Conservation (phyloP, 2,888 invertebrate genomes). For the Mycogona germanica region DNA sequence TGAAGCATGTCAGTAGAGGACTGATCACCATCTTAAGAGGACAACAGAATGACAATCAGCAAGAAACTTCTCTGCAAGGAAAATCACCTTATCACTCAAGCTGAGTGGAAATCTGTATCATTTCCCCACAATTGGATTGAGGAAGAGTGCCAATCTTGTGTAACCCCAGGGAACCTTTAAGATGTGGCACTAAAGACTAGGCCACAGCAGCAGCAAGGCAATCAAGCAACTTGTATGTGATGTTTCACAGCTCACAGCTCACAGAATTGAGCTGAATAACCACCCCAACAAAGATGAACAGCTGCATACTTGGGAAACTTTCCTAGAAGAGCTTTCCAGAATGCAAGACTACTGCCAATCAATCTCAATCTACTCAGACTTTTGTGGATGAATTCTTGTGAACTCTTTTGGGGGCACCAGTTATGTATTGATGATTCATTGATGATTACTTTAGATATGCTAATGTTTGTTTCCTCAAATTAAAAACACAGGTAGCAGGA, state of each 20-base stretch:
- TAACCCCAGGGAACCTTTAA: background rate
- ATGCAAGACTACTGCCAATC: background rate
- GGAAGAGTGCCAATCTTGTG: background rate
- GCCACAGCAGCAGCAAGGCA: background rate
- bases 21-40: too few species aligned
- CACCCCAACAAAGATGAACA: background rate
- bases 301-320: background rate
- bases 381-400: background rate
- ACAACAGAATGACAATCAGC: too few species aligned
- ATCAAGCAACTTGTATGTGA: background rate
- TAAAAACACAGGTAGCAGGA: background rate
- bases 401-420: background rate
- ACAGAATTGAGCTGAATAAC: background rate
- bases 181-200: background rate
- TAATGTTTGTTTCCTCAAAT: background rate
- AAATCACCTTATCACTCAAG: too few species aligned
- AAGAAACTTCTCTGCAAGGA: too few species aligned
- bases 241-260: too few species aligned
- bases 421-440: background rate
- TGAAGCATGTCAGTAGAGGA: too few species aligned
- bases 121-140: background rate
- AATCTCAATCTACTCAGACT: too few species aligned
- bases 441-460: background rate
- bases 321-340: background rate
- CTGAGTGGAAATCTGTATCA: background rate